These are phyloP conservation scores for Heliconius melpomene DNA, from an alignment of 1,140 invertebrate species.

Conservation along the genomic window DNA sequence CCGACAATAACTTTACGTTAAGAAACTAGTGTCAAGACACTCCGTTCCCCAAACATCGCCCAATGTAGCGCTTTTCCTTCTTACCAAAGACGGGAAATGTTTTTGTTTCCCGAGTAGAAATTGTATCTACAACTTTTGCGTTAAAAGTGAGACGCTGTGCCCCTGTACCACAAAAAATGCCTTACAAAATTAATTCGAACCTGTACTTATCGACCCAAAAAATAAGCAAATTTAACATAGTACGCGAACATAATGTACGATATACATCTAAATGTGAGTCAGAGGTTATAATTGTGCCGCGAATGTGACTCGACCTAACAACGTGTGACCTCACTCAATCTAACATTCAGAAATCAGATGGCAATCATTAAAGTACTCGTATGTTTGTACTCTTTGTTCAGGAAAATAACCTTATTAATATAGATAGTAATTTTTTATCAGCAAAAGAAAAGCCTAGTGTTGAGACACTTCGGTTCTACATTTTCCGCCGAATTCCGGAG, in stretches of 20 bases:
- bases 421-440: not conserved
- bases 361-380: conserved; percentile 10
- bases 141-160: too few relatives aligned
- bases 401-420: not conserved
- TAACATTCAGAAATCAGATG: conserved; percentile 21
- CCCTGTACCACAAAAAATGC: too few relatives aligned
- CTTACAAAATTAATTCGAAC: not conserved
- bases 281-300: conserved; percentile 19
- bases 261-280: conserved; percentile 25
- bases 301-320: conserved; percentile 27
- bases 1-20: too few relatives aligned
- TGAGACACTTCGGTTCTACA: too few relatives aligned
- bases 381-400: conserved; percentile 22
- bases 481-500: too few relatives aligned
- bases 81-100: too few relatives aligned
- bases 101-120: too few relatives aligned
- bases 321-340: conserved; percentile 23
- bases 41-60: too few relatives aligned
- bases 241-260: not conserved
- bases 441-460: too few relatives aligned
- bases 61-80: too few relatives aligned
- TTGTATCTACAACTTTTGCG: too few relatives aligned
- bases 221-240: not conserved
- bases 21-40: not conserved
- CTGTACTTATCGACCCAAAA: not conserved